Evolutionary conservation across 2,888 invertebrate species (phyloP), one percentile per base, ranked within the genome.

Genomic region (Parochlus steinenii): DNA sequence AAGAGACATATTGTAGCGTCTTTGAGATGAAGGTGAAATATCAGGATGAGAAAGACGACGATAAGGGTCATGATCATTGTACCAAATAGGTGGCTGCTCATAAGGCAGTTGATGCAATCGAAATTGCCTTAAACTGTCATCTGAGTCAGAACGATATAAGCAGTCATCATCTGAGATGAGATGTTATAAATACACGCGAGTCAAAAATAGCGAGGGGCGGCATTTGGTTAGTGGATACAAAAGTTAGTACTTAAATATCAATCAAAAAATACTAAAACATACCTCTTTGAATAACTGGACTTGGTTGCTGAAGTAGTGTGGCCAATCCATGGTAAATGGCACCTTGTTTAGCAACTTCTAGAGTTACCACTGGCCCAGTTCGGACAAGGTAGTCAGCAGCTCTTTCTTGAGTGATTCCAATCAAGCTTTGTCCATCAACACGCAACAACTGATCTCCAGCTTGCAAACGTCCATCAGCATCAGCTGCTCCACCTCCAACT

Each of bases 291-390:
- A 76, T 76, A 42, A 76, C 70, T 35, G 86, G 86, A 47, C 83
- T 83, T 8, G 92, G 92, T 54, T 92, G 90, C 46, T 85, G 86
- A 32, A 95, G 64, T 40, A 93, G 65, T 11, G 89, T 87, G 11
- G 92, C 92, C 37, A 98, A 65, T 17, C 97, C 97, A 61, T 98
- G 95, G 54, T 86, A 82, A 49, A 93, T 81, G 32, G 97, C 98
- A 32, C 93, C 97, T 57, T 95, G 92, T 59, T 97, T 97, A 16
- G 92, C 93, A 40, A 98, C 95, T 58, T 93, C 92, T 42, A 98
- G 61, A 6, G 83, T 82, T 18, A 98, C 97, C 5, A 87, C 74
- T 25, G 85, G 85, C 6, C 95, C 93, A 10, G 95, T 95, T 37
- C 86, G 70, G 29, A 92, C 90, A 53, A 98, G 71, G 55, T 89